Evolutionary conservation across 2,888 invertebrate genomes (phyloP).

Genomic region (Cerceris ruficornis): DNA sequence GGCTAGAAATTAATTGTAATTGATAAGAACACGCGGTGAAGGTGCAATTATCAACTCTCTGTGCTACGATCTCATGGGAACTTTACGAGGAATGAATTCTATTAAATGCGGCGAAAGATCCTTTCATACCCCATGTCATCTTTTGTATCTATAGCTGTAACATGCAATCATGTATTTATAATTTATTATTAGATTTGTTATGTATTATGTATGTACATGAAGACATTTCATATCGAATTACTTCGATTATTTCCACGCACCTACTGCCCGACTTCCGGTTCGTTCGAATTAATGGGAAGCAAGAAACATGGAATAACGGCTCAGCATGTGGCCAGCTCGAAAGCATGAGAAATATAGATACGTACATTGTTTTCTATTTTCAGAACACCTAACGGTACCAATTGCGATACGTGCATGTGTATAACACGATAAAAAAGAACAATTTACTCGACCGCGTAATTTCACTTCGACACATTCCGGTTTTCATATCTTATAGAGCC

Average conservation of each 20-base stretch:
- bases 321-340: neutral
- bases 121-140: constrained; percentile 52
- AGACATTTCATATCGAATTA: constrained; percentile 7
- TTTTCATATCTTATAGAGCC: no score
- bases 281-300: neutral
- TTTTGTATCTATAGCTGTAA: constrained; percentile 65
- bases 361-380: constrained; percentile 39
- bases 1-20: no score
- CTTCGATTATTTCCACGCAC: neutral
- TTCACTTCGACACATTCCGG: no score
- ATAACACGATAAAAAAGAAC: neutral
- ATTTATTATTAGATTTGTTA: constrained; percentile 63
- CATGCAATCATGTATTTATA: constrained; percentile 63
- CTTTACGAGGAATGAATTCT: constrained; percentile 31
- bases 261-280: neutral
- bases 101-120: constrained; percentile 31
- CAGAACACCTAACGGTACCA: constrained; percentile 40
- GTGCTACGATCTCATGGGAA: constrained; percentile 31
- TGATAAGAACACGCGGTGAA: no score
- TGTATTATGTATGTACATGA: constrained; percentile 34
- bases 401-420: neutral
- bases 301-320: no score
- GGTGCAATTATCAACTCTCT: constrained; percentile 17
- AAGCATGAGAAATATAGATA: constrained; percentile 1
- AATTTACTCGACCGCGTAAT: no score